Evolutionary conservation across 2,113 vertebrate genomes (phyloP), one percentile per base, ranked within the genome.

Genomic region (Ophiodon elongatus): DNA sequence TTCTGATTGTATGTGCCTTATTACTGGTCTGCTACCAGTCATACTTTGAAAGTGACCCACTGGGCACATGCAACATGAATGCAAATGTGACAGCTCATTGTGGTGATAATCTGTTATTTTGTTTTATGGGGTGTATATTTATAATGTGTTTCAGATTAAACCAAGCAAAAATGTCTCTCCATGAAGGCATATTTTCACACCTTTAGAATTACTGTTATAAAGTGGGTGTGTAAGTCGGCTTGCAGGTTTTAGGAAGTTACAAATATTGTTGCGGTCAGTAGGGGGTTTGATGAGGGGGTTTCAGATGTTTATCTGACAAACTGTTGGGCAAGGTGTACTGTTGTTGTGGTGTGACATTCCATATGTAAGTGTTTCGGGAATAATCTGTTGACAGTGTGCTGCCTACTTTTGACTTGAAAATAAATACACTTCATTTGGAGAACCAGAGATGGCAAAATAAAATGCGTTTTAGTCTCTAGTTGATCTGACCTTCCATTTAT

Each of bases 51-150:
- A 21, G 57, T 66, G 39, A 25, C 9, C 60, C 35, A 7, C 29
- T 27, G 13, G 2, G 35, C 47, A 57, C n/a, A 76, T 72, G 47
- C 19, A 67, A 67, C 1, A 29, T 79, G 70, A 64, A 70, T 69
- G 8, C 47, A 62, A 62, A 69, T 66, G 54, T 43, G 10, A 67
- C 5, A 19, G 9, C 35, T 27, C 3, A 41, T n/a, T 11, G 8
- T 59, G 31, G 21, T 29, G 29, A 41, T 31, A 50, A 50, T 64
- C 19, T 70, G 9, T 71, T 39, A 21, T 72, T 81, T 47, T 21
- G 39, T 77, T 54, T 59, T 39, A 67, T 1, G 11, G 33, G 13
- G 29, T 71, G 6, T 52, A 35, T 67, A 39, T 83, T 57, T n/a
- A 72, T 23, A 59, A 29, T 59, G 43, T 74, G 11, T 77, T 60